Base-by-base conservation (phyloP, 2,888 invertebrate genomes). In the Apeira syringaria region DNA sequence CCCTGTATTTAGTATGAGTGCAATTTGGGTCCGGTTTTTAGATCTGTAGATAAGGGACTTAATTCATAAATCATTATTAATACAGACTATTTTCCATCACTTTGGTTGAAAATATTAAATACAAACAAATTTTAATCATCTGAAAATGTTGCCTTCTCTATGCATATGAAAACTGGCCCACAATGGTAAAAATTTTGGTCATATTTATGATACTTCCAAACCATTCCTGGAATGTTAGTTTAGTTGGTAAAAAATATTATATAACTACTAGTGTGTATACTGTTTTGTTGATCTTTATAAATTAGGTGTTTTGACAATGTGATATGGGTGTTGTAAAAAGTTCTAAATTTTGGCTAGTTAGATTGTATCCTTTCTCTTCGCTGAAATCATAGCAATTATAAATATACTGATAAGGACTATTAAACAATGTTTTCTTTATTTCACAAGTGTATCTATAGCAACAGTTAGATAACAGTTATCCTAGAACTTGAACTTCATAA, bases 261-360 rank as follows among this genome's bases (percentile, higher is more conserved):
- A 39, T 39, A 38, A 71, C 64, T 15, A 2, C 20, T 7, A 17
- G 17, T 74, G 67, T 84, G 79, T 81, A 82, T 80, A 85, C 20
- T 3, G 5, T 20, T 20, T 80, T 84, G 83, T 86, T 85, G 70
- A 78, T 72, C 59, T 68, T 74, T 78, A 76, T 72, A 43, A 53
- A 52, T 50, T 76, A 82, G 76, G 68, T 76, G 80, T 74, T 74
- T 81, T 81, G 75, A 77, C 69, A 81, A 74, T 89, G 88, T 89
- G 89, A 89, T 88, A 88, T 88, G 80, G 81, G 78, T 88, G 88
- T 88, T 80, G 85, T 88, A 76, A 76, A 53, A 63, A 77, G 85
- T 84, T 88, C 87, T 86, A 87, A 80, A 66, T 71, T 68, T 53
- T 53, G 80, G 20, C n/a, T n/a, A n/a, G n/a, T n/a, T n/a, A 80